phyloP scores from a whole-genome alignment of 2,797 vertebrate species.

The Rousettus madagascariensis region DNA sequence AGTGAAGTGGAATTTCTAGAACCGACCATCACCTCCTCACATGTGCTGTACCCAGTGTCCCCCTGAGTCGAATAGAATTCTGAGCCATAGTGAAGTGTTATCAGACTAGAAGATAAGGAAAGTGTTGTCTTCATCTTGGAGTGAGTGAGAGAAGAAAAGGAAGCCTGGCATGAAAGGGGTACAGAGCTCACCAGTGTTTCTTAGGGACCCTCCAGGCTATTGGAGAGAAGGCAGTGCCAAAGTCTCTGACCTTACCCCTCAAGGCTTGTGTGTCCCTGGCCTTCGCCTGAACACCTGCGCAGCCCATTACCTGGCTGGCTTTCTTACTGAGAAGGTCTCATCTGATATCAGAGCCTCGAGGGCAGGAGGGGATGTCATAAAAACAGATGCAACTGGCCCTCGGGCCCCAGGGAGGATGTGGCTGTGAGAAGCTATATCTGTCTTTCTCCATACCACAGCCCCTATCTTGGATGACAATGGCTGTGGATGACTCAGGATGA shows the following conservation, averaged over 20 bases:
- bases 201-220: background rate
- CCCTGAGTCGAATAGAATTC: background rate
- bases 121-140: background rate
- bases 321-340: background rate
- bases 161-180: background rate
- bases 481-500: background rate
- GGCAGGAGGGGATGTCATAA: background rate
- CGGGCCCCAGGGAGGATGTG: background rate
- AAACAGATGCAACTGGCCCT: background rate
- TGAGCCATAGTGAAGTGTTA: background rate
- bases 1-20: background rate
- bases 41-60: background rate
- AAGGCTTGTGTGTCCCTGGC: background rate
- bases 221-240: background rate
- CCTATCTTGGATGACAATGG: background rate
- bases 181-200: background rate
- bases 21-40: background rate
- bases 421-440: background rate
- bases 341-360: background rate
- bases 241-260: background rate
- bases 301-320: background rate
- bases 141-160: background rate
- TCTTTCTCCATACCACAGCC: background rate
- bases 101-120: background rate
- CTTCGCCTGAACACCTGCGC: accelerated